Evolutionary conservation across 2,888 invertebrate species (phyloP).

Genomic region (Hemaris fuciformis): DNA sequence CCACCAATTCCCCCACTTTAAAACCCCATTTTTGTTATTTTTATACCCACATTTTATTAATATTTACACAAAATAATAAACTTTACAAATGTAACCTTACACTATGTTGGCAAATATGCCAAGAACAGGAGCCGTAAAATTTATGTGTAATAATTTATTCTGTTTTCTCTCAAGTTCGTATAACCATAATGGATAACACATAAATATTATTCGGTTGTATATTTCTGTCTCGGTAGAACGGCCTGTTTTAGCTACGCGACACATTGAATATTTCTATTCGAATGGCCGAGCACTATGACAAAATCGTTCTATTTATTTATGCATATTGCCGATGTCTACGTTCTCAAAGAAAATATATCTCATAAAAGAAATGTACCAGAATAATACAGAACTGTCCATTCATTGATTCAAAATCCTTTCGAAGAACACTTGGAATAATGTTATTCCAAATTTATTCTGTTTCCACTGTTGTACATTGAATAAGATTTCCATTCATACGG

Average conservation of each 20-base stretch:
- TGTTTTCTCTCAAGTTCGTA: neutral
- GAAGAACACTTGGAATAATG: conserved; percentile 58
- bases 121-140: neutral
- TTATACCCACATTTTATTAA: no score
- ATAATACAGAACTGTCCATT: conserved; percentile 27
- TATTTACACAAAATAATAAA: no score
- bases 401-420: conserved; percentile 61
- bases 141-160: neutral
- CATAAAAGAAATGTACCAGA: conserved; percentile 3
- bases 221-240: neutral
- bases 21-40: no score
- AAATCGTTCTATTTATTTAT: neutral
- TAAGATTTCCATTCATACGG: conserved; percentile 52
- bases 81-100: no score
- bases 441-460: conserved; percentile 61
- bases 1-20: no score
- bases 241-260: neutral
- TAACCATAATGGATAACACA: neutral
- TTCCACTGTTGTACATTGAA: conserved; percentile 48
- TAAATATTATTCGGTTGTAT: neutral
- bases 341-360: neutral
- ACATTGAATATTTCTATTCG: neutral
- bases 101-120: neutral
- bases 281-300: neutral
- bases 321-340: neutral